Percentiles rank a stretch among this genome's conserved stretches.
Evolutionary conservation across 2,888 invertebrate species (phyloP).

Genomic region (Sesamia inferens): DNA sequence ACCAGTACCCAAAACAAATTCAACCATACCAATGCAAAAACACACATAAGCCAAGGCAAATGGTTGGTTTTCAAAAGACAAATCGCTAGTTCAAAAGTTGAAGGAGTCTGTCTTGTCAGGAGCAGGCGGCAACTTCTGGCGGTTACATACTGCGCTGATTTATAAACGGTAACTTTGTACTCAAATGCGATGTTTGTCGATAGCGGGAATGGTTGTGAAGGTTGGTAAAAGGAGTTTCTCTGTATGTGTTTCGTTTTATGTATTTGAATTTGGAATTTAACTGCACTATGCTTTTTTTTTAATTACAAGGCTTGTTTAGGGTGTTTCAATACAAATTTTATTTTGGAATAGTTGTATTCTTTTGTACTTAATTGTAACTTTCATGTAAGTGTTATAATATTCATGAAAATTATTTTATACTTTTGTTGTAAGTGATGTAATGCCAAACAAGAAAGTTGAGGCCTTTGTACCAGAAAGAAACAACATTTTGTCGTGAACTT

Average conservation of each 20-base stretch:
- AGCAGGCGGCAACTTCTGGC: constrained; percentile 50
- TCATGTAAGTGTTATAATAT: background rate
- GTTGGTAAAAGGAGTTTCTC: constrained; percentile 11
- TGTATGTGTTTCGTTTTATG: constrained; percentile 20
- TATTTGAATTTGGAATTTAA: background rate
- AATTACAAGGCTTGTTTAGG: background rate
- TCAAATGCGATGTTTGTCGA: constrained; percentile 48
- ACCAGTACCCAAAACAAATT: constrained; percentile 23
- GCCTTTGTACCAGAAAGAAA: background rate
- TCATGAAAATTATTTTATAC: background rate
- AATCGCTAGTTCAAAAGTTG: constrained; percentile 59
- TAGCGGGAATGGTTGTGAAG: constrained; percentile 25
- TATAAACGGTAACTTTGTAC: constrained; percentile 54
- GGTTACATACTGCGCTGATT: constrained; percentile 56
- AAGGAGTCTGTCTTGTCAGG: constrained; percentile 53
- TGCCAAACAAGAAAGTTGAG: background rate
- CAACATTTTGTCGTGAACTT: background rate
- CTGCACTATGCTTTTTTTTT: background rate
- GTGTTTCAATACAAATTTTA: background rate
- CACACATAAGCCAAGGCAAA: constrained; percentile 38
- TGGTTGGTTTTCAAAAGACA: constrained; percentile 52
- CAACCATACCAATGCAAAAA: constrained; percentile 24
- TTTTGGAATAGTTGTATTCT: background rate
- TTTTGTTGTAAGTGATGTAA: background rate
- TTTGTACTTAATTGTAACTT: background rate